These are phyloP conservation scores for Erythrocercus mccallii DNA, from an alignment of 2,113 vertebrate species.

Conservation along the genomic window DNA sequence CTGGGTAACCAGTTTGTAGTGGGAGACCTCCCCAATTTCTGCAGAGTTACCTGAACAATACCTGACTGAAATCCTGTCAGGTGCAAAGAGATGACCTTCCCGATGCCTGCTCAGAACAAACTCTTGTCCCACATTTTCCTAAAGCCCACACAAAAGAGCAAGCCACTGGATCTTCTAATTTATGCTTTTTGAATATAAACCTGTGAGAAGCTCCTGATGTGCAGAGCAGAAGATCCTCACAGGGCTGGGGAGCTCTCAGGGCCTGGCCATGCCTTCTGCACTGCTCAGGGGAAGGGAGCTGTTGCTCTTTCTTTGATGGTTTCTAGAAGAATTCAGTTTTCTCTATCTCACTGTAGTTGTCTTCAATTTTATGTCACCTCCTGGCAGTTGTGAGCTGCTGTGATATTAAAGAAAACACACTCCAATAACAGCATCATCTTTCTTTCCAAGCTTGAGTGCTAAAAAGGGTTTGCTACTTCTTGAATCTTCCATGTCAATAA, in stretches of 20 bases:
- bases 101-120: not conserved
- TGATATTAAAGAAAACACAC: not conserved
- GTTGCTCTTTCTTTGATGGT: not conserved
- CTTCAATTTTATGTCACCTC: not conserved
- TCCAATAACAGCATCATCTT: not conserved
- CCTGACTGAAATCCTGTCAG: not conserved
- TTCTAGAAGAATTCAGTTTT: not conserved
- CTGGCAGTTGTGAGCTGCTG: not conserved
- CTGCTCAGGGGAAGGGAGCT: not conserved
- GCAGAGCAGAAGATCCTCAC: not conserved
- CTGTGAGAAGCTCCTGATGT: not conserved
- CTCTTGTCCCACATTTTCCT: not conserved
- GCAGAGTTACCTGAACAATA: not conserved
- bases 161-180: not conserved
- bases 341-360: not conserved
- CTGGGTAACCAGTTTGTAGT: not conserved
- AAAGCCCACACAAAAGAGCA: not conserved
- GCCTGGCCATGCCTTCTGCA: not conserved
- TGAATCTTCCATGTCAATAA: not conserved
- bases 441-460: not conserved
- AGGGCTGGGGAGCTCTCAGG: not conserved
- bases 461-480: not conserved
- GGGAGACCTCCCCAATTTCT: not conserved
- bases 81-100: not conserved
- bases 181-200: not conserved